Conservation (phyloP, 2,888 invertebrate genomes). For the Calliopum simillimum region DNA sequence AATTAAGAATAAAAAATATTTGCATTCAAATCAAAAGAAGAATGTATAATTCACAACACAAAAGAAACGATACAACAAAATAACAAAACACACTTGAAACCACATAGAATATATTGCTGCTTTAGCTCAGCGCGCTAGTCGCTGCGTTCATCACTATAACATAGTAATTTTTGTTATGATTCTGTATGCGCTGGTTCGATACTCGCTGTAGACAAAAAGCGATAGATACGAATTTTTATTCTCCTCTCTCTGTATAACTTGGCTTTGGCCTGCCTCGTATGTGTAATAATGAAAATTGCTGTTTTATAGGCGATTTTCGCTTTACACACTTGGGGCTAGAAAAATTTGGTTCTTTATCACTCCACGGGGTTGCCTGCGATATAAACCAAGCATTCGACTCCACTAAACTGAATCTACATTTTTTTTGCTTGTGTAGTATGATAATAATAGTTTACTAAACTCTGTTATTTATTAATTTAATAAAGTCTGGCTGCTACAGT, state of each 20-base stretch:
- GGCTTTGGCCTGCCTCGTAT: conserved; percentile 42
- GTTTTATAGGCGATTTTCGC: conserved; percentile 53
- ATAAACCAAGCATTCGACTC: conserved; percentile 32
- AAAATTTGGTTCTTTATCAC: conserved; percentile 50
- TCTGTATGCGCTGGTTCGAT: conserved; percentile 29
- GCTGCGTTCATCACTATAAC: neutral
- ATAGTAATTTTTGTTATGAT: neutral
- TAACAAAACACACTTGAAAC: too few relatives aligned
- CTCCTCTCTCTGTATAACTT: too few relatives aligned
- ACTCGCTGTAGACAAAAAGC: too few relatives aligned
- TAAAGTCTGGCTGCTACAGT: too few relatives aligned
- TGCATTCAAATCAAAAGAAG: neutral
- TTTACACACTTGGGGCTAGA: conserved; percentile 56
- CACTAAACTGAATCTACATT: conserved; percentile 45
- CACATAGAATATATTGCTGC: neutral
- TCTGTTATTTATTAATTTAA: too few relatives aligned
- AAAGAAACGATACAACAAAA: too few relatives aligned
- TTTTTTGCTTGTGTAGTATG: neutral
- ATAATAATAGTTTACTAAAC: too few relatives aligned
- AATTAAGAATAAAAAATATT: neutral
- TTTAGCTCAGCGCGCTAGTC: conserved; percentile 30
- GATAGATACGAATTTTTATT: neutral
- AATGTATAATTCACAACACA: neutral
- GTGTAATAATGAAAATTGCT: conserved; percentile 50
- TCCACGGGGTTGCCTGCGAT: conserved; percentile 53